Percentiles rank a stretch among this genome's conserved stretches.
Evolutionary conservation across 1,140 invertebrate genomes (phyloP).

Genomic region (Nixonia krombeini): DNA sequence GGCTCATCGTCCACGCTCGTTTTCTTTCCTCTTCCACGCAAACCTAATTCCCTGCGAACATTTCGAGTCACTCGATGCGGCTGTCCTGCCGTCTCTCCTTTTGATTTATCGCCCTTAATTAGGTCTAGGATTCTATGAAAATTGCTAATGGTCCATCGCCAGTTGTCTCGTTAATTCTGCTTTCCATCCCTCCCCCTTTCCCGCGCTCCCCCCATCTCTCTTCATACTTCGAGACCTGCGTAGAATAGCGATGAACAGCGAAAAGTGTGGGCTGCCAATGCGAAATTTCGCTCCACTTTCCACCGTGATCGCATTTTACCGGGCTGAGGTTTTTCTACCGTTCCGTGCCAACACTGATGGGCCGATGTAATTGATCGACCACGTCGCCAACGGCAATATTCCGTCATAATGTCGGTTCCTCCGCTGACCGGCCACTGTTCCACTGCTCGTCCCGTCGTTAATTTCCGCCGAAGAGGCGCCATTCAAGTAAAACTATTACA

Average conservation of each 20-base stretch:
- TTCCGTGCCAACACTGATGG: no score
- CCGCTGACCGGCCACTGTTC: no score
- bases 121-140: conserved; percentile 56
- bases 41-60: conserved; percentile 45
- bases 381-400: not conserved
- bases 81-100: conserved; percentile 44
- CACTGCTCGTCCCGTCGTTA: no score
- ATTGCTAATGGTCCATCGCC: conserved; percentile 43
- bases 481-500: no score
- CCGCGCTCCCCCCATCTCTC: no score
- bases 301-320: not conserved
- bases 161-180: conserved; percentile 38
- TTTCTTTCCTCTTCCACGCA: conserved; percentile 43
- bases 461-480: no score
- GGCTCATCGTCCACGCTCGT: conserved; percentile 15
- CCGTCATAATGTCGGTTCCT: no score
- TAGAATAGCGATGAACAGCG: no score
- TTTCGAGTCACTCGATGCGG: conserved; percentile 46
- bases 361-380: conserved; percentile 31
- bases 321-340: not conserved
- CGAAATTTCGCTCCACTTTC: conserved; percentile 14
- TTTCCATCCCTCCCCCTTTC: no score
- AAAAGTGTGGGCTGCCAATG: no score
- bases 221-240: conserved; percentile 9
- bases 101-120: conserved; percentile 62